Conservation (phyloP, 2,113 vertebrate genomes). For the Brachypodius melanocephalos region DNA sequence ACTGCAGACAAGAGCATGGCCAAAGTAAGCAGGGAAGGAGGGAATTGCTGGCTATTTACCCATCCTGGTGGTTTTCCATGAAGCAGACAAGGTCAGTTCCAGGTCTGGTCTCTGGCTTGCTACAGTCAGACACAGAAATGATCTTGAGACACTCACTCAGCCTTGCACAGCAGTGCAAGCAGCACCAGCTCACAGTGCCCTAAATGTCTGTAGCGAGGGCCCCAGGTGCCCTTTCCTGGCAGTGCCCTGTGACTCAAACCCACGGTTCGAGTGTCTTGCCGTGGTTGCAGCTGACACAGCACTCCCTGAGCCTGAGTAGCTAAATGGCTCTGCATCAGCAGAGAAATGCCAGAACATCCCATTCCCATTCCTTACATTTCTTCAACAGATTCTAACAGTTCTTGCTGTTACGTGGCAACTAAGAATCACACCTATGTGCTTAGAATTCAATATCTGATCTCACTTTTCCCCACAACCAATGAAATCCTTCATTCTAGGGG, state of each 20-base stretch:
- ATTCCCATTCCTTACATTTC: fast-evolving
- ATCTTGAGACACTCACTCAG: not conserved
- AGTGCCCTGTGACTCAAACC: not conserved
- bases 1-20: not conserved
- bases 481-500: not conserved
- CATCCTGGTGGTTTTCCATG: not conserved
- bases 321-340: not conserved
- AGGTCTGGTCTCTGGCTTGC: not conserved
- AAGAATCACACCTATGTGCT: fast-evolving
- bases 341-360: not conserved
- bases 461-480: not conserved
- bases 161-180: not conserved
- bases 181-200: not conserved
- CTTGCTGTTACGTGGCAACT: not conserved
- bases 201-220: not conserved
- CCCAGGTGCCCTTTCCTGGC: not conserved
- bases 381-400: not conserved
- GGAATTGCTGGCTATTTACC: not conserved
- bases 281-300: fast-evolving
- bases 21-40: not conserved
- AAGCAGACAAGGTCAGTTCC: not conserved
- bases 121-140: not conserved
- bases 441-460: not conserved
- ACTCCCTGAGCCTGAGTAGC: not conserved
- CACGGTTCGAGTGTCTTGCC: fast-evolving